These are phyloP conservation scores for Podiceps cristatus DNA, from an alignment of 2,113 vertebrate species.

Conservation along the genomic window DNA sequence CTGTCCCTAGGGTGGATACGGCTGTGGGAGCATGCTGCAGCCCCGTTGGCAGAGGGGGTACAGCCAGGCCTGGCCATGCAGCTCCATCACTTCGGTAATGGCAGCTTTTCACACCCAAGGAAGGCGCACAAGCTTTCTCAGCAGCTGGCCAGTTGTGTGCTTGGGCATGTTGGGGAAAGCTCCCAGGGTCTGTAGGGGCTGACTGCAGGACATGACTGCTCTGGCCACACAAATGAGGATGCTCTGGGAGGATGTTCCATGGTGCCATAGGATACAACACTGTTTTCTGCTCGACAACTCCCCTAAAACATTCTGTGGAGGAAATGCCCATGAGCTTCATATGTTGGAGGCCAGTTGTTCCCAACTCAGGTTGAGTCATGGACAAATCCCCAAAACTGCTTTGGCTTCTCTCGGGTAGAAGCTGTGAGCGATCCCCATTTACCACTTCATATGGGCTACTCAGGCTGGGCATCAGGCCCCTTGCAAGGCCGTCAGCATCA, in stretches of 20 bases:
- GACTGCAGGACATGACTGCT: neutral
- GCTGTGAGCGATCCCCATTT: rapidly evolving
- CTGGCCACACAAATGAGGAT: neutral
- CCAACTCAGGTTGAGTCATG: neutral
- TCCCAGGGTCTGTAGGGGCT: neutral
- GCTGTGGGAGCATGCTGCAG: neutral
- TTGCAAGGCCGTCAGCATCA: neutral
- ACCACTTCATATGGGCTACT: rapidly evolving
- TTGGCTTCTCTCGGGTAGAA: neutral
- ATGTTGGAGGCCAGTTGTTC: neutral
- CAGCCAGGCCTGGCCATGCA: neutral
- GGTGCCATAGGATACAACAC: neutral
- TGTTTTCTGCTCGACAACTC: neutral
- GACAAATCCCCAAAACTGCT: neutral
- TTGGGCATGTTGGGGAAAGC: neutral
- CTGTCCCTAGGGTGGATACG: neutral
- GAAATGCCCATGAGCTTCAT: rapidly evolving
- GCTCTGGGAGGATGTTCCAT: neutral
- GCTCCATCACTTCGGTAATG: neutral
- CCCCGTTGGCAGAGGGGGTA: neutral
- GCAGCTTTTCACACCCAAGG: neutral
- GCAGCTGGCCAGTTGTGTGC: neutral
- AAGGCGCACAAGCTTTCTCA: neutral
- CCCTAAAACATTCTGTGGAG: neutral
- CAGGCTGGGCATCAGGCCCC: slow-evolving; percentile 11